Percentiles rank a stretch among this genome's conserved stretches.
Conservation (phyloP, 2,113 vertebrate genomes). For the Todiramphus saurophagus region DNA sequence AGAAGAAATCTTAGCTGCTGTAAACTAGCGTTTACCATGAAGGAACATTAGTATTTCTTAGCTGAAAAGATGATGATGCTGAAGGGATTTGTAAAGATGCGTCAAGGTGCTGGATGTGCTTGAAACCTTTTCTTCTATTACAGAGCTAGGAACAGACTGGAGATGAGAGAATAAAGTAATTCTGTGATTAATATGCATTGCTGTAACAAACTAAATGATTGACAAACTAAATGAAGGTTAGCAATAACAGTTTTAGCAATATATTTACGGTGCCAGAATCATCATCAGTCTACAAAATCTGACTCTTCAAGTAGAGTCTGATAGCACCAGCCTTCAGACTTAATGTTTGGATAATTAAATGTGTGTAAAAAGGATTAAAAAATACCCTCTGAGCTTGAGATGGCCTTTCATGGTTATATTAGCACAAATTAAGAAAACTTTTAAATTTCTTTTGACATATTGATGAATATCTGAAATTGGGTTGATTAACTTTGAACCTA, state of each 20-base stretch:
- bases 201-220: background rate
- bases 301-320: rapidly evolving
- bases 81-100: background rate
- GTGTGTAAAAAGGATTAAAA: background rate
- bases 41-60: background rate
- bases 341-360: background rate
- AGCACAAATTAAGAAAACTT: background rate
- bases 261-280: background rate
- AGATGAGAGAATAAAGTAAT: background rate
- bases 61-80: background rate
- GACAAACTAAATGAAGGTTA: background rate
- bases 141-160: background rate
- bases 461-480: background rate
- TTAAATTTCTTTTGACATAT: background rate
- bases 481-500: background rate
- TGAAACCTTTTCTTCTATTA: background rate
- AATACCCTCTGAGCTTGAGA: background rate
- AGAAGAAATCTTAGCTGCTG: background rate
- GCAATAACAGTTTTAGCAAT: background rate
- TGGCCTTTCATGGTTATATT: background rate
- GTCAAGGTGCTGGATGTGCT: background rate
- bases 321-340: background rate
- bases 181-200: background rate
- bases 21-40: background rate
- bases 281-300: background rate